These are phyloP conservation scores for Motacilla tschutschensis DNA, from an alignment of 2,113 vertebrate genomes.

Conservation along the genomic window DNA sequence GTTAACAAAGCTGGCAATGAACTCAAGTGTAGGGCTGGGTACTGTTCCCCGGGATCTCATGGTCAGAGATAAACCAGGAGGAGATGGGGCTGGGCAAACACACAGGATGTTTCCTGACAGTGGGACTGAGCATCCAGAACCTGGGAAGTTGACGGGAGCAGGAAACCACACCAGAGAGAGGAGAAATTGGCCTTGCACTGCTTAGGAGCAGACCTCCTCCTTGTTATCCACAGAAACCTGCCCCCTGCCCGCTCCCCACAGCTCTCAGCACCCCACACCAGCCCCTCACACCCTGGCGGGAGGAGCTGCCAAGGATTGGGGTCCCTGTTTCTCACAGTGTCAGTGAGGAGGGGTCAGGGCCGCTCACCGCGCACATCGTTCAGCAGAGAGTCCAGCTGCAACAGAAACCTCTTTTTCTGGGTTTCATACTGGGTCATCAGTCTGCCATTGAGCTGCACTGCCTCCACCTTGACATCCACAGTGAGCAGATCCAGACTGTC, in stretches of 20 bases:
- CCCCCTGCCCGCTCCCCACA: not conserved
- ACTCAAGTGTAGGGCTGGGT: not conserved
- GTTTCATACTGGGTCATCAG: accelerated
- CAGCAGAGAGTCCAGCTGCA: accelerated
- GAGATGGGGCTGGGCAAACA: not conserved
- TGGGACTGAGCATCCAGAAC: not conserved
- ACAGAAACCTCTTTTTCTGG: accelerated
- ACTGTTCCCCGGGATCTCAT: not conserved
- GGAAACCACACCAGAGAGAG: not conserved
- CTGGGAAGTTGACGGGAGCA: not conserved
- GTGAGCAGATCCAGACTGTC: accelerated
- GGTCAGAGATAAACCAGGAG: not conserved
- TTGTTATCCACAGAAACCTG: not conserved
- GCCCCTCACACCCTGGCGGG: accelerated
- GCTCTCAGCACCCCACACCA: not conserved
- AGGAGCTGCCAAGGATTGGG: not conserved
- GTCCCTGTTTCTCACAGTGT: accelerated
- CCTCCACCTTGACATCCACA: accelerated
- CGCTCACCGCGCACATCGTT: accelerated
- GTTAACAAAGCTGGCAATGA: not conserved
- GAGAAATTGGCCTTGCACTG: not conserved
- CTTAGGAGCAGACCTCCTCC: not conserved
- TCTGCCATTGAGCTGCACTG: not conserved
- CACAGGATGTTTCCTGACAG: not conserved
- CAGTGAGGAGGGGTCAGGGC: accelerated